Conservation (phyloP, 2,888 invertebrate species). For the Drosophila dives region DNA sequence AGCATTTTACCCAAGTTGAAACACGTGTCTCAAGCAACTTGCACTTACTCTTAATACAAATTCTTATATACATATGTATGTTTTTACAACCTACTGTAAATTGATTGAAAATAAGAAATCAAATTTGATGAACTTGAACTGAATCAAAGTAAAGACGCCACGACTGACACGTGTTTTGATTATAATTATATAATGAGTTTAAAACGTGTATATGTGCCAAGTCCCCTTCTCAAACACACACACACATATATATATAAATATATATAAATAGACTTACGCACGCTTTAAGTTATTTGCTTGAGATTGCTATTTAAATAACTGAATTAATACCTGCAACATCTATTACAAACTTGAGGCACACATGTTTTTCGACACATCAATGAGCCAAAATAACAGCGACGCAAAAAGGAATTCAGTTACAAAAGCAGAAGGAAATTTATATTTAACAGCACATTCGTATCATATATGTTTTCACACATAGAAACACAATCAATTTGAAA, state of each 20-base stretch:
- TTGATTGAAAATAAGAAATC: conserved; percentile 18
- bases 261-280: not conserved
- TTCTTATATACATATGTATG: not conserved
- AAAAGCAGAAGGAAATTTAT: not conserved
- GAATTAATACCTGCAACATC: not conserved
- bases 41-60: not conserved
- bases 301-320: conserved; percentile 1
- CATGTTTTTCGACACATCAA: not conserved
- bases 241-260: not conserved
- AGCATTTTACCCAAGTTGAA: conserved; percentile 12
- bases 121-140: conserved; percentile 28
- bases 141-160: conserved; percentile 28
- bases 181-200: conserved; percentile 66
- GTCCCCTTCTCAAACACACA: not conserved
- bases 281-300: not conserved
- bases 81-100: not conserved
- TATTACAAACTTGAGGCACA: not conserved
- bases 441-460: not conserved
- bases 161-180: conserved; percentile 61
- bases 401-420: not conserved
- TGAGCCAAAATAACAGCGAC: not conserved
- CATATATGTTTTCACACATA: not conserved
- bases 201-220: conserved; percentile 20
- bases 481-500: not conserved
- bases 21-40: conserved; percentile 7